Conservation (phyloP, 2,113 vertebrate genomes). For the Anguilla japonica region DNA sequence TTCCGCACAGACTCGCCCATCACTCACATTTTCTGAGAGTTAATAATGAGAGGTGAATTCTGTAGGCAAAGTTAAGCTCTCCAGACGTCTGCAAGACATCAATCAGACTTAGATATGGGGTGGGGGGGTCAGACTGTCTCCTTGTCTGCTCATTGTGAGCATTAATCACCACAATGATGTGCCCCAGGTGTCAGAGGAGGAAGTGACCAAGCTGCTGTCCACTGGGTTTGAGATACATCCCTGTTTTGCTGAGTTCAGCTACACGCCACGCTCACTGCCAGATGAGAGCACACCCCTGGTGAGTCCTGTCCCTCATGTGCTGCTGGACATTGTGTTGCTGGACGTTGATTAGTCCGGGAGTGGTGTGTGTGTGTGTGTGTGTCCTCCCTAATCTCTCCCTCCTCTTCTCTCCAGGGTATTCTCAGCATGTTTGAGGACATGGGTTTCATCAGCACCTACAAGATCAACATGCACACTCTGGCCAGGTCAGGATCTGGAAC, state of each 20-base stretch:
- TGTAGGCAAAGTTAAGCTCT: background rate
- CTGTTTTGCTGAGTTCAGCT: constrained; percentile 72
- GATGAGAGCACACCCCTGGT: constrained; percentile 78
- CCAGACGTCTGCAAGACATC: too few relatives aligned
- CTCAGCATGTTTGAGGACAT: constrained; percentile 82
- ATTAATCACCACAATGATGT: background rate
- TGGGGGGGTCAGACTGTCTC: background rate
- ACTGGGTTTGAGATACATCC: constrained; percentile 69
- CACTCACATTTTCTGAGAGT: background rate
- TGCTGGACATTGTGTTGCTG: background rate
- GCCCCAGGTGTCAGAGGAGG: constrained; percentile 74
- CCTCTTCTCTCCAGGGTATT: constrained; percentile 61
- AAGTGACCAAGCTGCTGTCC: constrained; percentile 70
- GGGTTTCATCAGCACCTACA: constrained; percentile 80
- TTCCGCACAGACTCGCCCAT: background rate
- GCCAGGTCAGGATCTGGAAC: constrained; percentile 60
- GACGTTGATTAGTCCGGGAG: background rate
- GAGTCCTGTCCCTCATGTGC: constrained; percentile 31
- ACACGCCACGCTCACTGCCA: constrained; percentile 74
- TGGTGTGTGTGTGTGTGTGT: constrained; percentile 13
- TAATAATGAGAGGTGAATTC: background rate
- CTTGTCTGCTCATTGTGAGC: background rate
- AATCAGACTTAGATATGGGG: background rate
- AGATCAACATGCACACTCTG: constrained; percentile 74
- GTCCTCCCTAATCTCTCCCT: background rate